phyloP scores from a whole-genome alignment of 1,140 invertebrate genomes.

The Aricia agestis region DNA sequence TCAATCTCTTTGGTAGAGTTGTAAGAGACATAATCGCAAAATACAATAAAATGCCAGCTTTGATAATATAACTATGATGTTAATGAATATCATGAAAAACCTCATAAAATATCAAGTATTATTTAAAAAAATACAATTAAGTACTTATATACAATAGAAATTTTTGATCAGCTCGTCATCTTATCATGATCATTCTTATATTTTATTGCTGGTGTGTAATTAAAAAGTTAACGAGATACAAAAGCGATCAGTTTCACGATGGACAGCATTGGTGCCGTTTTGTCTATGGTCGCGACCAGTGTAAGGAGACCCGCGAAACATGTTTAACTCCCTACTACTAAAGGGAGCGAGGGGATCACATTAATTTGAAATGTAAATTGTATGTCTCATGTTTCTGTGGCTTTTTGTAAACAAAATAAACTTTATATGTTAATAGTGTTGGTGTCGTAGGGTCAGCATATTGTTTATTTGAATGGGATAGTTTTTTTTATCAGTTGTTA shows the following conservation, averaged over 20 bases:
- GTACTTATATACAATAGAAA: no score
- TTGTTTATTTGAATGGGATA: no score
- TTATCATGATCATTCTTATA: background rate
- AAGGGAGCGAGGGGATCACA: conserved; percentile 20
- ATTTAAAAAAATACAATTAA: no score
- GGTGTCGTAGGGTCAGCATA: conserved; percentile 4
- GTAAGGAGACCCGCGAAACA: conserved; percentile 25
- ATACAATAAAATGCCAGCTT: no score
- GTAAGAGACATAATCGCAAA: no score
- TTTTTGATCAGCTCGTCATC: background rate
- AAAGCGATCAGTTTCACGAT: background rate
- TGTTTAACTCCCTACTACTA: conserved; percentile 13
- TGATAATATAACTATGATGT: no score
- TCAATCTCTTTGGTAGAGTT: no score
- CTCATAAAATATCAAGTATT: no score
- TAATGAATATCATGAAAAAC: no score
- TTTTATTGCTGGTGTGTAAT: background rate
- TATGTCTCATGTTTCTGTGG: conserved; percentile 15
- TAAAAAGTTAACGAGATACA: background rate
- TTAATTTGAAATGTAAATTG: conserved; percentile 23
- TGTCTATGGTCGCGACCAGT: conserved; percentile 33
- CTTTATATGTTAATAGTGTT: conserved; percentile 34
- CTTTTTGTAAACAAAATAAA: conserved; percentile 49
- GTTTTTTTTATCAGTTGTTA: no score
- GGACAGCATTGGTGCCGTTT: conserved; percentile 29